Base-by-base conservation (phyloP, 2,113 vertebrate species). In the Typhlomys cinereus region DNA sequence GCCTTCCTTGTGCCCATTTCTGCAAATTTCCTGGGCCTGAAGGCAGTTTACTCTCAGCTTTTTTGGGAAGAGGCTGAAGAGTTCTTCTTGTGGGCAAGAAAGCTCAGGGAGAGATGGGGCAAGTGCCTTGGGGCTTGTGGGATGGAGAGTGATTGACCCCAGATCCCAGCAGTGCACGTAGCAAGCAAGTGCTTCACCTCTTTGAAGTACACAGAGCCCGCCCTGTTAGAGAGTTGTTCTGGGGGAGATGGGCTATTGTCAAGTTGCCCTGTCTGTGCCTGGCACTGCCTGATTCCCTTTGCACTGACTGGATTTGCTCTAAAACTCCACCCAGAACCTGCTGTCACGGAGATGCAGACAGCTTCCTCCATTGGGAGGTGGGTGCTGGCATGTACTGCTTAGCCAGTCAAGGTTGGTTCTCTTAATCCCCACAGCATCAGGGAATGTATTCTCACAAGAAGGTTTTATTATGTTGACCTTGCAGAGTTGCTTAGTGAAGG, bases 41-140 rank as follows among this genome's bases (percentile, higher is more conserved):
- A 46, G 67, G 36, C 54, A 85, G 67, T 85, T 85, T 85, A 44
- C 66, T 57, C 44, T 85, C 36, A 59, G 27, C 66, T 46, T 71
- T 67, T 85, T 44, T 14, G 82, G 69, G 21, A 71, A 11, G 69
- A 17, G 23, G 25, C 27, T 20, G 23, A 25, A 71, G 39, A 27
- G 69, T n/a, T 7, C 15, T 36, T 21, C 66, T 21, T 34, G 39
- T 15, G 9, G n/a, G 39, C 34, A 17, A 71, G 23, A 50, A 50
- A 44, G 25, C 29, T 70, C 27, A 44, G 67, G n/a, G 44, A 70
- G 66, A 44, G 27, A 62, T 27, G 14, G 48, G 66, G 34, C 27
- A 12, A 52, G 10, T 36, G 83, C 21, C 46, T n/a, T 44, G 39
- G 44, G 52, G 12, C 20, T 52, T 57, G 44, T n/a, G 50, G 23